These are phyloP conservation scores for Osmerus eperlanus DNA, from an alignment of 2,113 vertebrate species.

Conservation along the genomic window DNA sequence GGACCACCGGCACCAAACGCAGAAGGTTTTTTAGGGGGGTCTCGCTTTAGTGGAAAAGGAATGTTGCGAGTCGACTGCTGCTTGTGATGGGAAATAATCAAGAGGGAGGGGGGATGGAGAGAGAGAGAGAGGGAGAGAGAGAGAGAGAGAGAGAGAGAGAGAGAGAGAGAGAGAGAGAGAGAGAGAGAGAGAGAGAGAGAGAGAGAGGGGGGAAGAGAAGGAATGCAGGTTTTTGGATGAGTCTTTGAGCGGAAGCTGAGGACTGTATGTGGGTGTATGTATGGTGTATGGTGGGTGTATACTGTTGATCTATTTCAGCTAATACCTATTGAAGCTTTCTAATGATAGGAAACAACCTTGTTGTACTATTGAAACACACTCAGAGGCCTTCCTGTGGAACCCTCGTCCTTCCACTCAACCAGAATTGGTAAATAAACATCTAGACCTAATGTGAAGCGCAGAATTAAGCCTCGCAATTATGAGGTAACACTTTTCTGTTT, in stretches of 20 bases:
- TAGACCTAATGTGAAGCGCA: no score
- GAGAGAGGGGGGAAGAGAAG: neutral
- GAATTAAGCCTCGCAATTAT: no score
- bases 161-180: neutral
- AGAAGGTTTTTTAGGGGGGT: neutral
- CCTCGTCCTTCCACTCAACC: neutral
- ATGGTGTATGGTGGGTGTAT: neutral
- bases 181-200: conserved; percentile 1
- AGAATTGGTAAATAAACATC: neutral
- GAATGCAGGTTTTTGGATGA: conserved; percentile 12
- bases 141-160: neutral
- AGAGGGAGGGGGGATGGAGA: neutral
- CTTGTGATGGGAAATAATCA: no score
- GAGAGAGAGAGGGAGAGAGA: no score
- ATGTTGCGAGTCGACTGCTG: no score
- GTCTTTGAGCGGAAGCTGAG: conserved; percentile 15
- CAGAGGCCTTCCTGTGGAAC: neutral
- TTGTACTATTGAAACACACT: conserved; percentile 2
- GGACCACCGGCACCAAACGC: neutral
- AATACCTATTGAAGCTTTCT: conserved; percentile 27
- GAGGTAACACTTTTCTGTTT: neutral
- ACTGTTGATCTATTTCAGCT: conserved; percentile 25
- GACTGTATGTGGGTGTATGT: no score
- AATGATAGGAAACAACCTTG: conserved; percentile 15
- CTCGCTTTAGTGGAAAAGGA: no score